These are phyloP conservation scores for Odontophorus gujanensis DNA, from an alignment of 2,113 vertebrate species.

Conservation along the genomic window DNA sequence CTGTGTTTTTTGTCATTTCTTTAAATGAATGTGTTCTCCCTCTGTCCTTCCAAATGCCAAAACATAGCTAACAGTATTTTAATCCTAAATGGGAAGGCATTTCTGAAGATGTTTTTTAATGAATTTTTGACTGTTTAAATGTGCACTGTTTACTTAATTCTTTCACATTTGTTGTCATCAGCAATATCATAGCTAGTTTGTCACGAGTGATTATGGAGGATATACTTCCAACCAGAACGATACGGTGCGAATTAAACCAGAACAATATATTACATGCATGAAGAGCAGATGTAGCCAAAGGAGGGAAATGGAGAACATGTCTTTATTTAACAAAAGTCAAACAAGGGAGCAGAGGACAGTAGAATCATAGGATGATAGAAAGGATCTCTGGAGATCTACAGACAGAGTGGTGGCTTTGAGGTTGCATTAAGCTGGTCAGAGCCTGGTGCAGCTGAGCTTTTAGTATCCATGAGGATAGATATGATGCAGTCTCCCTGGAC, in stretches of 20 bases:
- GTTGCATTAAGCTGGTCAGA: background rate
- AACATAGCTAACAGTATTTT: constrained; percentile 7
- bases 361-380: background rate
- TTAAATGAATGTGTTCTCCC: constrained; percentile 25
- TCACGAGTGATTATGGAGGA: background rate
- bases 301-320: background rate
- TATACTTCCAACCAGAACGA: background rate
- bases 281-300: background rate
- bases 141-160: constrained; percentile 28
- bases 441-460: background rate
- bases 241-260: background rate
- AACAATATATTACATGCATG: fast-evolving
- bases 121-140: background rate
- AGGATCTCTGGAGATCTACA: background rate
- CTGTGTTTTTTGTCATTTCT: constrained; percentile 37
- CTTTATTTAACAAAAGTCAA: background rate
- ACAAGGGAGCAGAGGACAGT: background rate
- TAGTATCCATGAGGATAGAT: background rate
- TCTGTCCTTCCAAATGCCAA: background rate
- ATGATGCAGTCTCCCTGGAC: background rate
- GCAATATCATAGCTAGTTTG: background rate
- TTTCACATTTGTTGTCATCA: background rate
- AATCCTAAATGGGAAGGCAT: background rate
- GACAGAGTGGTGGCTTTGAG: background rate
- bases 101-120: constrained; percentile 21